Conservation (phyloP, 2,113 vertebrate genomes). For the Ardeotis arabs region DNA sequence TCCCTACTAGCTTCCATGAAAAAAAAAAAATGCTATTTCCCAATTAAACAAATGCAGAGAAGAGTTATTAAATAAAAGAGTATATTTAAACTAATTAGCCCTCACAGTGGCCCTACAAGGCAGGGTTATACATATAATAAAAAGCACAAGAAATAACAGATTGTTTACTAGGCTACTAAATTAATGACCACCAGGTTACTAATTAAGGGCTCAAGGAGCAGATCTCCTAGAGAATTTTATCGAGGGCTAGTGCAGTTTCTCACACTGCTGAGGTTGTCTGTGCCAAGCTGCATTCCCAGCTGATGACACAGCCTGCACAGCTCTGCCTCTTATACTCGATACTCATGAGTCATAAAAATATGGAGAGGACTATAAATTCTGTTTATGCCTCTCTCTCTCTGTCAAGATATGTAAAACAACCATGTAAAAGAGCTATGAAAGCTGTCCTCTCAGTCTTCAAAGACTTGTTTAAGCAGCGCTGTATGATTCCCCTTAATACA, state of each 20-base stretch:
- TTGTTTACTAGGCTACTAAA: constrained; percentile 48
- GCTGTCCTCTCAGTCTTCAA: constrained; percentile 61
- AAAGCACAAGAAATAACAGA: neutral
- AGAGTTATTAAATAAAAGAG: neutral
- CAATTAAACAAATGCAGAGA: neutral
- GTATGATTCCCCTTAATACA: constrained; percentile 52
- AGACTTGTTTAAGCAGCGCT: constrained; percentile 42
- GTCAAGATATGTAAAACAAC: constrained; percentile 48
- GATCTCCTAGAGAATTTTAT: neutral
- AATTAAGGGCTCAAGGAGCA: constrained; percentile 20
- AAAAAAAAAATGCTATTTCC: neutral
- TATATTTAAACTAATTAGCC: neutral
- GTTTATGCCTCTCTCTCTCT: constrained; percentile 39
- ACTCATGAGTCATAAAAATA: constrained; percentile 58
- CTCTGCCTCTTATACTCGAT: constrained; percentile 20
- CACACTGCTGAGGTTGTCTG: neutral
- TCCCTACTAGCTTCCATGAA: neutral
- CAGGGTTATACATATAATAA: neutral
- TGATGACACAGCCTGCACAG: constrained; percentile 45
- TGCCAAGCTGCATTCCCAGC: constrained; percentile 61
- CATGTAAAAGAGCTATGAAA: constrained; percentile 39
- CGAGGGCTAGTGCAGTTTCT: constrained; percentile 13
- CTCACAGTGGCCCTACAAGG: neutral
- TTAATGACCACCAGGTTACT: constrained; percentile 38
- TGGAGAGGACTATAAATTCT: constrained; percentile 57